A percentile compares a stretch with the other conserved stretches of the same genome.
phyloP scores from a whole-genome alignment of 2,888 invertebrate species.

The Ormyrus labotus region DNA sequence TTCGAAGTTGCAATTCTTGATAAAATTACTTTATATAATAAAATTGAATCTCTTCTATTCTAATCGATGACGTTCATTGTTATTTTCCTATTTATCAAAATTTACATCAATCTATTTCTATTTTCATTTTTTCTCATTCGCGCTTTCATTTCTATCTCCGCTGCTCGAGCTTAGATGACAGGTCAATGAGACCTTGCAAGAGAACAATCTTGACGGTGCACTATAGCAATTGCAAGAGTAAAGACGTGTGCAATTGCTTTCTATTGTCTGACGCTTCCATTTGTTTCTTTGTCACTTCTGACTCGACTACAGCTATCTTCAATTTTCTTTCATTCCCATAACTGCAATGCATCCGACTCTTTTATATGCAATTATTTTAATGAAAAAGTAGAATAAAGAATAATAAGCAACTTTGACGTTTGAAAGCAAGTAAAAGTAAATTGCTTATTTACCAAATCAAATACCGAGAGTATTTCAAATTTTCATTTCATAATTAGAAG shows the following conservation, averaged over 20 bases:
- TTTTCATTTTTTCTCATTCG: not conserved
- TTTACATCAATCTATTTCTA: not conserved
- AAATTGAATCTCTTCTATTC: not conserved
- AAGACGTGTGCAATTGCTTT: conserved; percentile 30
- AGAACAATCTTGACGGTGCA: not conserved
- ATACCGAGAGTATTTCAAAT: not conserved
- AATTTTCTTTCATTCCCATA: no score
- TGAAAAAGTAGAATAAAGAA: no score
- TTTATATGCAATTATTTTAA: not conserved
- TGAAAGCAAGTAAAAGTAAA: no score
- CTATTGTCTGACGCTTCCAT: conserved; percentile 22
- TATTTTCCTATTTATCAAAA: not conserved
- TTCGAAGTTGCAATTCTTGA: no score
- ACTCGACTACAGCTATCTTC: not conserved
- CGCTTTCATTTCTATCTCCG: not conserved
- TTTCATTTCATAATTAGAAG: not conserved
- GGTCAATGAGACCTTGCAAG: conserved; percentile 15
- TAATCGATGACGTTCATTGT: not conserved
- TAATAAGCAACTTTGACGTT: no score
- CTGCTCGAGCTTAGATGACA: not conserved
- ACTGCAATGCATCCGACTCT: no score
- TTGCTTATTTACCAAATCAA: not conserved
- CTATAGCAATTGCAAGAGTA: conserved; percentile 24
- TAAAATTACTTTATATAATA: no score
- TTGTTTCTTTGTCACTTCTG: not conserved